Evolutionary conservation across 1,140 invertebrate genomes (phyloP), one percentile per base, ranked within the genome.

Genomic region (Lepidurus arcticus): DNA sequence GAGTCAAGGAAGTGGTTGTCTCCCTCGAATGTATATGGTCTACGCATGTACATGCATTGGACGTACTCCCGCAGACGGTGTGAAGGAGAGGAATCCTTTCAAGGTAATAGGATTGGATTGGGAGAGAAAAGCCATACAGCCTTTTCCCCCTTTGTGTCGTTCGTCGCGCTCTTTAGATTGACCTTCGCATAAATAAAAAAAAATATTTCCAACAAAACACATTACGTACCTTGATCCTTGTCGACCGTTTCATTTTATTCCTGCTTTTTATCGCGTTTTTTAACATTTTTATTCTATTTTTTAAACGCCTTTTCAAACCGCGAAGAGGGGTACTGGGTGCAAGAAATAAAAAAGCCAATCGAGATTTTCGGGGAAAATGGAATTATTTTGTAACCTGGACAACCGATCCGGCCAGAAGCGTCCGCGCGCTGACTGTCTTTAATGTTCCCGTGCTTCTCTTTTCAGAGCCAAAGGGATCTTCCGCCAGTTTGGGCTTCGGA

Each of bases 151-250:
- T 65, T 65, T 65, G 5, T 65, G 21, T 65, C 21, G 16, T n/a
- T 21, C 8, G 53, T 65, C 16, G 21, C 13, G 53, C 13, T 65
- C 13, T 9, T n/a, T 65, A 21, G 21, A 21, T 65, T 65, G 53
- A 65, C 53, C 53, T 65, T 65, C 16, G 53, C 53, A 65, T 65
- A 65, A 65, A 65, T 65, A 65, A 21, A 16, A 65, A 65, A 65
- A 65, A 16, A n/a, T 21, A 3, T 13, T 34, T 34, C 6, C 53
- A 65, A 16, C 8, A 16, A 21, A 11, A 21, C 53, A 65, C 16
- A 5, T 65, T 13, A n/a, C 9, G 11, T 53, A 53, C 6, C 11
- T 6, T 21, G 13, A 21, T 65, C 16, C 21, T 7, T 65, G 13
- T 16, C 7, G 8, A 21, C 16, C 53, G 3, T 16, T 21, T 11